These are phyloP conservation scores for Zele albiditarsus DNA, from an alignment of 2,888 invertebrate genomes.

Conservation along the genomic window DNA sequence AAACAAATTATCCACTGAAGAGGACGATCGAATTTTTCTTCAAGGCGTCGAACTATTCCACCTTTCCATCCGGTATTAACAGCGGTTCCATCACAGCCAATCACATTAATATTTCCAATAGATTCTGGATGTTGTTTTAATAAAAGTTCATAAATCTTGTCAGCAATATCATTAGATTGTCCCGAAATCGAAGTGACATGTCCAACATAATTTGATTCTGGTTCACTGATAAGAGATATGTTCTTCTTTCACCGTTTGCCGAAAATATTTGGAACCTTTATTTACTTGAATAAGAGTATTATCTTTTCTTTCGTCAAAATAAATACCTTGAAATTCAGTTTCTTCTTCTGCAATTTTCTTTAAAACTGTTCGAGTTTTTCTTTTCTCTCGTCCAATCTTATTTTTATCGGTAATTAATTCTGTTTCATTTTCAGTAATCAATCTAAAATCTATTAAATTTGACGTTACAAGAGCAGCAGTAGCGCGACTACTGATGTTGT, in stretches of 20 bases:
- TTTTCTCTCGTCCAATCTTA: no score
- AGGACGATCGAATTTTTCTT: neutral
- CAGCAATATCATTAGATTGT: constrained; percentile 25
- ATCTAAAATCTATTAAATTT: no score
- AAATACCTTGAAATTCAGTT: no score
- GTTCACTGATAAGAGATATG: constrained; percentile 46
- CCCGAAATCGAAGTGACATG: constrained; percentile 45
- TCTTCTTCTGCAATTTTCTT: no score
- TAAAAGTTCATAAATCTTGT: neutral
- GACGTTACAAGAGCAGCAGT: no score
- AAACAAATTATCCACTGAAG: constrained; percentile 20
- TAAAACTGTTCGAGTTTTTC: no score
- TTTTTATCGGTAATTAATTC: no score
- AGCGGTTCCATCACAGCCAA: constrained; percentile 18
- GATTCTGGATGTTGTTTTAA: neutral
- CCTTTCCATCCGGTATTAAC: neutral
- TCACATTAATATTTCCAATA: neutral
- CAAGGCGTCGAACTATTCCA: neutral
- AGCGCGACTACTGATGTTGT: no score
- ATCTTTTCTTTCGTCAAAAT: constrained; percentile 51
- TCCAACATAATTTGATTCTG: constrained; percentile 48
- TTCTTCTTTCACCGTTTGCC: constrained; percentile 47
- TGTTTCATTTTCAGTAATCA: no score
- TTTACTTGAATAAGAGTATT: constrained; percentile 41
- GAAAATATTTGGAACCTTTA: constrained; percentile 34